A percentile compares a stretch with the other conserved stretches of the same genome.
These are phyloP conservation scores for Ctenomys sociabilis DNA, from an alignment of 2,113 vertebrate species.

Conservation along the genomic window DNA sequence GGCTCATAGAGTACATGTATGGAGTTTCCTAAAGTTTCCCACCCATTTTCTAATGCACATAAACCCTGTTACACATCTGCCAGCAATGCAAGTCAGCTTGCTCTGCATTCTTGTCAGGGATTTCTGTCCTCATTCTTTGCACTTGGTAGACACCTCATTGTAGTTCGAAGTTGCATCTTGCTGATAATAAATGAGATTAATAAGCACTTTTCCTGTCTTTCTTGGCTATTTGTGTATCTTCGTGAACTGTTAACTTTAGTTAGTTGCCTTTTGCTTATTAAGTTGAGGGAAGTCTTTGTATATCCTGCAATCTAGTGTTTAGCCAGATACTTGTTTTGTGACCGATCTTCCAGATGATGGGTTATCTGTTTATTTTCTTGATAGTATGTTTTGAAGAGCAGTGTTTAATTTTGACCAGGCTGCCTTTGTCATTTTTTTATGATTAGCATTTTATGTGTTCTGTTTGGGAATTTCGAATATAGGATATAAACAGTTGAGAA, in stretches of 20 bases:
- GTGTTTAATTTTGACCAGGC: not conserved
- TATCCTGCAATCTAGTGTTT: not conserved
- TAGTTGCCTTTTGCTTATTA: not conserved
- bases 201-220: not conserved
- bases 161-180: not conserved
- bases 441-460: not conserved
- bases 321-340: not conserved
- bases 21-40: not conserved
- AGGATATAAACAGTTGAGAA: not conserved
- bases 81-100: not conserved
- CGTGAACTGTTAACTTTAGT: not conserved
- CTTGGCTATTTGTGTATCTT: not conserved
- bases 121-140: not conserved
- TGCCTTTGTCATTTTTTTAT: not conserved
- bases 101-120: not conserved
- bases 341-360: not conserved
- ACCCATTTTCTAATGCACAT: not conserved
- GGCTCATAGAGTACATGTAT: not conserved
- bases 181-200: not conserved
- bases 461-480: not conserved
- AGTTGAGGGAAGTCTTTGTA: not conserved
- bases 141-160: not conserved
- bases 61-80: not conserved
- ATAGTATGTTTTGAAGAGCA: not conserved
- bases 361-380: not conserved